Conservation (phyloP, 1,140 invertebrate genomes). For the Drosophila kurseongensis region DNA sequence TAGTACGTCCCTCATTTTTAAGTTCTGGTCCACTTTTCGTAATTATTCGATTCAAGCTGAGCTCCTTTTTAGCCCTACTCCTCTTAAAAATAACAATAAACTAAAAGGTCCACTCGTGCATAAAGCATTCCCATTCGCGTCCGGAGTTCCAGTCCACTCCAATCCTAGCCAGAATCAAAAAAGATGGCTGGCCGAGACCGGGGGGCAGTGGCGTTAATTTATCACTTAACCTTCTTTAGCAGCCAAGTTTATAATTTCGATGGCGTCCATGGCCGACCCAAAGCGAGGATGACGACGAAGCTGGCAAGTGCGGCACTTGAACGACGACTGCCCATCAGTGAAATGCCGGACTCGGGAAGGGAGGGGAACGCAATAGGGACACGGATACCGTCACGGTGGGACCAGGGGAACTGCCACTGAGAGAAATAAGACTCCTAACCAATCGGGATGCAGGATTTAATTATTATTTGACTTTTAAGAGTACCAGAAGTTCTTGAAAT, state of each 20-base stretch:
- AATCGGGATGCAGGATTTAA: no score
- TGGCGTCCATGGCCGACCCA: conserved; percentile 44
- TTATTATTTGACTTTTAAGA: no score
- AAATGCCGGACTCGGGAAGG: conserved; percentile 35
- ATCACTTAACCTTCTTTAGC: conserved; percentile 81
- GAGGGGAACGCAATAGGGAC: not conserved
- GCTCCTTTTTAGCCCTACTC: conserved; percentile 33
- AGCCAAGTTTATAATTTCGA: conserved; percentile 81
- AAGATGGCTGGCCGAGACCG: conserved; percentile 21
- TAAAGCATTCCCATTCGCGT: conserved; percentile 65
- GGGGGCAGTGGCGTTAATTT: conserved; percentile 69
- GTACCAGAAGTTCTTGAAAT: no score
- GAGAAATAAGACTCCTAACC: not conserved
- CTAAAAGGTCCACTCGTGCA: conserved; percentile 78
- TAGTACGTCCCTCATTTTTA: not conserved
- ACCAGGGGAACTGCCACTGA: not conserved
- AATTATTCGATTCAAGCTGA: conserved; percentile 47
- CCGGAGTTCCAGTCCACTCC: conserved; percentile 21
- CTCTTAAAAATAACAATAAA: conserved; percentile 75
- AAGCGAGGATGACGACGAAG: conserved; percentile 42
- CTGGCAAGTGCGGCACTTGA: conserved; percentile 63
- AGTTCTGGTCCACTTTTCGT: conserved; percentile 46
- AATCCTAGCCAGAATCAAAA: conserved; percentile 10
- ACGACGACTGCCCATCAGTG: conserved; percentile 77
- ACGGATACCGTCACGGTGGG: not conserved